Conservation (phyloP, 2,113 vertebrate genomes). For the Prunella himalayana region DNA sequence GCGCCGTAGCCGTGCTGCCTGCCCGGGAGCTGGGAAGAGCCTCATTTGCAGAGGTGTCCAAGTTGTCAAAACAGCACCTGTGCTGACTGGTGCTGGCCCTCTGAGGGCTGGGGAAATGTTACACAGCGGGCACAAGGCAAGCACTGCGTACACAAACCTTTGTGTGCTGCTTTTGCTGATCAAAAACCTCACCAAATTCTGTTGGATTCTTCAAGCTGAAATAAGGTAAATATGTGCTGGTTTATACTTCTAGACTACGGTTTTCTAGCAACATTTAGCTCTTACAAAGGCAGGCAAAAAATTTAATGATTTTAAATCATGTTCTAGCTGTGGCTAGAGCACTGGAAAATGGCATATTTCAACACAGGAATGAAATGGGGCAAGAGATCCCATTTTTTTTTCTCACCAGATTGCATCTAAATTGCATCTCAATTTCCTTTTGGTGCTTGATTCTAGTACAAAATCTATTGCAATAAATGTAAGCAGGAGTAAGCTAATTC, state of each 20-base stretch:
- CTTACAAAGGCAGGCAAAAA: not conserved
- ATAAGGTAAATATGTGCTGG: not conserved
- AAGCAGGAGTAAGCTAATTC: not conserved
- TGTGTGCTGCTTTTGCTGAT: not conserved
- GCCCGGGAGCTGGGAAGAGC: slow-evolving; percentile 12
- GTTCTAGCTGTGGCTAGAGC: not conserved
- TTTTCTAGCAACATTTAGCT: not conserved
- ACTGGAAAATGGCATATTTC: not conserved
- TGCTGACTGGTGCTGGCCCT: slow-evolving; percentile 52
- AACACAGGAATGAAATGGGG: not conserved
- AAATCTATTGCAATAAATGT: not conserved
- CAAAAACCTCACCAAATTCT: not conserved
- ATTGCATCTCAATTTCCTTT: not conserved
- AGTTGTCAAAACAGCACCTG: slow-evolving; percentile 63
- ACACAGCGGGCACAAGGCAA: not conserved
- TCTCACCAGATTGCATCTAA: not conserved
- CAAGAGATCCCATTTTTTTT: not conserved
- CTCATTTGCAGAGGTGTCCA: slow-evolving; percentile 56
- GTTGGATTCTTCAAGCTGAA: not conserved
- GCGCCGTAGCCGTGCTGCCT: not conserved
- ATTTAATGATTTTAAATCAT: not conserved
- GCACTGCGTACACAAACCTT: not conserved
- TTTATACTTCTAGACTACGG: not conserved
- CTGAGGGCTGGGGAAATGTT: not conserved
- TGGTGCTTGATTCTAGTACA: not conserved